Evolutionary conservation across 2,113 vertebrate species (phyloP).

Genomic region (Cryptotis parvus): DNA sequence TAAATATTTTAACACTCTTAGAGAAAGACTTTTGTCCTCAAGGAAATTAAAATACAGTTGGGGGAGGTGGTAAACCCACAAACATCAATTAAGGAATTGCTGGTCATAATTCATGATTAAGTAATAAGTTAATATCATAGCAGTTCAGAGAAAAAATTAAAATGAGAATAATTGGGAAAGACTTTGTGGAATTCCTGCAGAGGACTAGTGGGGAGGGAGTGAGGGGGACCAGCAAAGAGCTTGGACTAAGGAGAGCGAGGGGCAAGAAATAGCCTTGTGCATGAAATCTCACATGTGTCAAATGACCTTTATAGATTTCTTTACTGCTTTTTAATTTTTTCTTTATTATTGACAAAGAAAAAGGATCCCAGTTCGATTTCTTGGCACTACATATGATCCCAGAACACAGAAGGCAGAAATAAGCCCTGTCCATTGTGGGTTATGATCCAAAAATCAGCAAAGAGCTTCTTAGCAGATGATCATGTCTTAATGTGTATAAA

Average conservation of each 20-base stretch:
- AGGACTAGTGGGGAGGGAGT: constrained; percentile 30
- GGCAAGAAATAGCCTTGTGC: rapidly evolving
- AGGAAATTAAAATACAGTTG: constrained; percentile 75
- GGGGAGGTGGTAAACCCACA: constrained; percentile 17
- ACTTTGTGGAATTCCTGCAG: constrained; percentile 46
- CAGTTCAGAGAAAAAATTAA: constrained; percentile 69
- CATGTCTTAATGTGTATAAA: background rate
- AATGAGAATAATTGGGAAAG: constrained; percentile 64
- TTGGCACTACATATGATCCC: no score
- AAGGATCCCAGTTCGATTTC: no score
- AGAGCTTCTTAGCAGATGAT: background rate
- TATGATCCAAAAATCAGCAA: background rate
- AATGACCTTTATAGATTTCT: background rate
- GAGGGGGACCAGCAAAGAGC: constrained; percentile 41
- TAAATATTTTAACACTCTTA: constrained; percentile 15
- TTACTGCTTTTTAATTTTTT: background rate
- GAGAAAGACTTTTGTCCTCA: constrained; percentile 64
- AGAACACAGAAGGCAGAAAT: no score
- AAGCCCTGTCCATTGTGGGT: no score
- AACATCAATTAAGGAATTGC: constrained; percentile 72
- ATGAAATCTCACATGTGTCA: background rate
- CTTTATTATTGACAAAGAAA: background rate
- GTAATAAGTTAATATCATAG: constrained; percentile 68
- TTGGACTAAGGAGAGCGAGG: background rate
- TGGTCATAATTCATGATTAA: constrained; percentile 75